These are phyloP conservation scores for Polyommatus iphigenia DNA, from an alignment of 2,888 invertebrate genomes.

Conservation along the genomic window DNA sequence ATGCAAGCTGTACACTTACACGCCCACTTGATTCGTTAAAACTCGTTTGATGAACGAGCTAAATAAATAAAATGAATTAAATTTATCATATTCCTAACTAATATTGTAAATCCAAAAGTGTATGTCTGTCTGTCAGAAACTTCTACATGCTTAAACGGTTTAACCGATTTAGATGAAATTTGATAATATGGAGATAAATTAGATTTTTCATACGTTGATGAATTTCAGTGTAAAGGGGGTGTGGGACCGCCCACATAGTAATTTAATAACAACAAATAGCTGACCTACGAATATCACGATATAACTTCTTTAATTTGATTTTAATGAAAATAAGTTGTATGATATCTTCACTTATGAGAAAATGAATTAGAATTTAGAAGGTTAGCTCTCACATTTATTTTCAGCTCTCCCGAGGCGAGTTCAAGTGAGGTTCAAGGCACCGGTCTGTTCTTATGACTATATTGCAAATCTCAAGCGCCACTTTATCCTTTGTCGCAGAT, in stretches of 20 bases:
- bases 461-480: slow-evolving; percentile 24
- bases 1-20: neutral
- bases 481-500: slow-evolving; percentile 26
- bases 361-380: neutral
- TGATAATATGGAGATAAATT: too few relatives aligned
- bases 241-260: too few relatives aligned
- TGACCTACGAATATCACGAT: too few relatives aligned
- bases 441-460: slow-evolving; percentile 23
- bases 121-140: too few relatives aligned
- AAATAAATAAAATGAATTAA: neutral
- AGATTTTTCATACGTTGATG: too few relatives aligned
- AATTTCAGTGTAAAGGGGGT: too few relatives aligned
- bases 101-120: too few relatives aligned
- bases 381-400: neutral
- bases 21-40: neutral
- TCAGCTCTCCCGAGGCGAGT: neutral
- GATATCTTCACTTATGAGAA: neutral
- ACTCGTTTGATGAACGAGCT: neutral
- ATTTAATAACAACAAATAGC: too few relatives aligned
- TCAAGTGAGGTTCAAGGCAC: slow-evolving; percentile 4
- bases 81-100: too few relatives aligned
- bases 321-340: neutral
- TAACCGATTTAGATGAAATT: too few relatives aligned
- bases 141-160: too few relatives aligned
- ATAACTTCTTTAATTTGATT: neutral